These are phyloP conservation scores for Onychorhynchus coronatus DNA, from an alignment of 2,113 vertebrate species.

Conservation along the genomic window DNA sequence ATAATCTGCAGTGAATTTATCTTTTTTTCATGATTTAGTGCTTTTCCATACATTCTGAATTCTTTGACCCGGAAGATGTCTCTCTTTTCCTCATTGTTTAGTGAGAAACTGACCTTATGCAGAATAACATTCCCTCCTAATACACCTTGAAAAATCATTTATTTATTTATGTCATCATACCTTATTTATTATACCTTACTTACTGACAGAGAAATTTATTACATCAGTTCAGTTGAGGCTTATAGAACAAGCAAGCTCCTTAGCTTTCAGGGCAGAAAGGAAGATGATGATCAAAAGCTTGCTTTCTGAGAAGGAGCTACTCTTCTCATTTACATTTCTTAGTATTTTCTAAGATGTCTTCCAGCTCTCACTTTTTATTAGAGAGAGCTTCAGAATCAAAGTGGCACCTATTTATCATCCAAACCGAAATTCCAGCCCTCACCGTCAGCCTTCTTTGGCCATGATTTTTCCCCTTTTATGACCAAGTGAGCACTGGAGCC, in stretches of 20 bases:
- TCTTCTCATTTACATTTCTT: constrained; percentile 35
- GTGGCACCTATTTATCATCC: constrained; percentile 22
- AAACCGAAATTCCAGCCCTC: background rate
- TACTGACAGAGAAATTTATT: background rate
- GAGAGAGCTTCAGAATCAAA: background rate
- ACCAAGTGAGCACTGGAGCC: background rate
- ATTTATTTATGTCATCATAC: constrained; percentile 24
- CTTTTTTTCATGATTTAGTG: background rate
- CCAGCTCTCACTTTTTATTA: background rate
- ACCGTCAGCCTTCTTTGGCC: background rate
- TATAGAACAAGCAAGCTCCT: background rate
- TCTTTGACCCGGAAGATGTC: background rate
- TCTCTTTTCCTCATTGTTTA: background rate
- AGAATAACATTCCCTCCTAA: background rate
- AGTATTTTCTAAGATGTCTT: constrained; percentile 30
- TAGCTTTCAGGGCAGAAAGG: background rate
- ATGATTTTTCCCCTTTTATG: background rate
- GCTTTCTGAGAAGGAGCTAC: background rate
- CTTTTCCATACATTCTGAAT: background rate
- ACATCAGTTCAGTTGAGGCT: background rate
- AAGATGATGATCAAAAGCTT: constrained; percentile 21
- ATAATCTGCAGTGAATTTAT: background rate
- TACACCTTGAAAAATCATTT: background rate
- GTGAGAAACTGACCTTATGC: background rate
- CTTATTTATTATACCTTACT: constrained; percentile 4